Evolutionary conservation across 2,113 vertebrate genomes (phyloP).

Genomic region (Sander vitreus): DNA sequence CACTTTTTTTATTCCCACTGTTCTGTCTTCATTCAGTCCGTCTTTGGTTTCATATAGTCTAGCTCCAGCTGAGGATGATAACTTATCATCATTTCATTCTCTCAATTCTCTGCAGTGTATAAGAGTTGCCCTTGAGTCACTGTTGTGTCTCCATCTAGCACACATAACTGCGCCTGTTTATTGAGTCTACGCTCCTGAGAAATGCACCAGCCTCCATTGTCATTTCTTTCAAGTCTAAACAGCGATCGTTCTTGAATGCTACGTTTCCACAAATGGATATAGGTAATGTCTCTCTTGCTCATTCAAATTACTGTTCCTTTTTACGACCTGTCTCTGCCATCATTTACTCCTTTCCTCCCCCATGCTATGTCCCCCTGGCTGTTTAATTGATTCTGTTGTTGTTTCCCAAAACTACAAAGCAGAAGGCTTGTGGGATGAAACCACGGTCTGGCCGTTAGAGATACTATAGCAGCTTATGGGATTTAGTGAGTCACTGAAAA

Average conservation of each 20-base stretch:
- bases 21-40: slow-evolving; percentile 62
- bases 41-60: slow-evolving; percentile 58
- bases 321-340: slow-evolving; percentile 37
- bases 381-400: slow-evolving; percentile 75
- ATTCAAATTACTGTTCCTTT: slow-evolving; percentile 31
- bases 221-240: slow-evolving; percentile 3
- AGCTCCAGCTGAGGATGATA: slow-evolving; percentile 54
- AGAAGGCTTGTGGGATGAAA: slow-evolving; percentile 73
- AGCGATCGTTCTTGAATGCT: slow-evolving; percentile 8
- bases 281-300: slow-evolving; percentile 21
- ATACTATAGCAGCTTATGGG: slow-evolving; percentile 79
- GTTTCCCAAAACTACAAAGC: slow-evolving; percentile 69
- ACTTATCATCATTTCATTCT: slow-evolving; percentile 57
- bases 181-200: slow-evolving; percentile 20
- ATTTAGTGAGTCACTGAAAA: slow-evolving; percentile 76
- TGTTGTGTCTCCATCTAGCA: slow-evolving; percentile 36
- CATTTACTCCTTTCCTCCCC: slow-evolving; percentile 45
- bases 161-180: slow-evolving; percentile 35
- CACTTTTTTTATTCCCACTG: slow-evolving; percentile 29
- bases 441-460: slow-evolving; percentile 78
- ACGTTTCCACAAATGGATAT: slow-evolving; percentile 21
- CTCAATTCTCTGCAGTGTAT: slow-evolving; percentile 52
- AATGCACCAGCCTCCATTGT: slow-evolving; percentile 20
- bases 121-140: slow-evolving; percentile 68
- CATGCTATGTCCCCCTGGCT: slow-evolving; percentile 50